Evolutionary conservation across 2,113 vertebrate species (phyloP).

Genomic region (Malaclemys terrapin): DNA sequence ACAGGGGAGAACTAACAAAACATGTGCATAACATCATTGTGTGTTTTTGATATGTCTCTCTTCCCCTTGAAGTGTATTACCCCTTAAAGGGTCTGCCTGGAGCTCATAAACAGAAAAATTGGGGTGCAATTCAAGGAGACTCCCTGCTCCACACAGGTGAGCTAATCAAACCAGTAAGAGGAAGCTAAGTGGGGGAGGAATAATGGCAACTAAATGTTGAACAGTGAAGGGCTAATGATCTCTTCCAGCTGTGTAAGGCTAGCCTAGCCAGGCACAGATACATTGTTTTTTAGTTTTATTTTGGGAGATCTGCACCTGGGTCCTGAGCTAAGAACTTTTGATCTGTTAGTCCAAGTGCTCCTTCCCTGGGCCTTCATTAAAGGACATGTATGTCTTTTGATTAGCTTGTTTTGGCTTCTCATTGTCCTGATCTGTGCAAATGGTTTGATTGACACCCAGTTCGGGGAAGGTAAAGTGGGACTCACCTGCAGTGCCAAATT

Average conservation of each 20-base stretch:
- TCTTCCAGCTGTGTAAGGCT: background rate
- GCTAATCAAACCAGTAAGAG: background rate
- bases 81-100: background rate
- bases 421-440: background rate
- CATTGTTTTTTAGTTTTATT: background rate
- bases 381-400: background rate
- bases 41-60: fast-evolving
- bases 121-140: background rate
- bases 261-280: background rate
- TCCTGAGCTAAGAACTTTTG: background rate
- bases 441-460: background rate
- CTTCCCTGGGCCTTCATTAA: background rate
- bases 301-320: too few relatives aligned
- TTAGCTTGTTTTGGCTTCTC: background rate
- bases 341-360: background rate
- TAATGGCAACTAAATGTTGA: background rate
- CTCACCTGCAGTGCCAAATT: background rate
- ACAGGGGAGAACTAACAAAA: background rate
- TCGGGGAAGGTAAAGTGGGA: background rate
- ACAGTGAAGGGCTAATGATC: background rate
- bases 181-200: background rate
- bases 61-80: background rate
- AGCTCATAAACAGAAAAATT: background rate
- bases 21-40: fast-evolving
- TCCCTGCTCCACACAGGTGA: background rate